These are phyloP conservation scores for Tautogolabrus adspersus DNA, from an alignment of 2,113 vertebrate genomes.

Conservation along the genomic window DNA sequence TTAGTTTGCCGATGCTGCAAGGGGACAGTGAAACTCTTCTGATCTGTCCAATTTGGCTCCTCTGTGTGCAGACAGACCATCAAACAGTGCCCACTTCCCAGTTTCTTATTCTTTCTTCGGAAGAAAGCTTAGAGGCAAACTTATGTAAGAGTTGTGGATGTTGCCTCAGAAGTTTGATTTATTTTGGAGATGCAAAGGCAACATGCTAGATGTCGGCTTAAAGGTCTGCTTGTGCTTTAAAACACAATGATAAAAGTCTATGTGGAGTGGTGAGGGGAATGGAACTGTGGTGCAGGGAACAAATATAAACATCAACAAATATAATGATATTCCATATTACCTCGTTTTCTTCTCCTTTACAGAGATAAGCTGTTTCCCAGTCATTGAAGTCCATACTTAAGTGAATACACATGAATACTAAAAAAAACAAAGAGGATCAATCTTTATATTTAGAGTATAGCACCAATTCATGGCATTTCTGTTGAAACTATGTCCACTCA, in stretches of 20 bases:
- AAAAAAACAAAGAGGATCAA: too few relatives aligned
- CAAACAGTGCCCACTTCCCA: constrained; percentile 17
- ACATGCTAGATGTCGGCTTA: constrained; percentile 31
- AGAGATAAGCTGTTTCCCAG: too few relatives aligned
- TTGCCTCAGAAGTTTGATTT: constrained; percentile 38
- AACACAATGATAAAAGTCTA: constrained; percentile 4
- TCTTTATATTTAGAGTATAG: too few relatives aligned
- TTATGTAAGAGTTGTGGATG: constrained; percentile 27
- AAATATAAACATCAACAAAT: too few relatives aligned
- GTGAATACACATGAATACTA: too few relatives aligned
- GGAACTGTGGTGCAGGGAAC: not conserved
- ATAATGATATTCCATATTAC: too few relatives aligned
- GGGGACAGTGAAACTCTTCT: constrained; percentile 14
- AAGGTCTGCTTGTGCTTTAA: constrained; percentile 8
- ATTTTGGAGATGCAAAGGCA: constrained; percentile 29
- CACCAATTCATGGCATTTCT: too few relatives aligned
- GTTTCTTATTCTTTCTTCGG: constrained; percentile 6
- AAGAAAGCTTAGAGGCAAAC: not conserved
- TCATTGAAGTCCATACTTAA: too few relatives aligned
- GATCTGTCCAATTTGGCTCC: constrained; percentile 53
- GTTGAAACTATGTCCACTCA: too few relatives aligned
- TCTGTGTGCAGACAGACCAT: constrained; percentile 45
- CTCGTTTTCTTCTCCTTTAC: too few relatives aligned
- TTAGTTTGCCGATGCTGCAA: constrained; percentile 42
- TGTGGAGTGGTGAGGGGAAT: not conserved